Evolutionary conservation across 30 jellyfish, hydroid and myxozoan genomes (phyloP).

Genomic region (Chironex yamaguchii): DNA sequence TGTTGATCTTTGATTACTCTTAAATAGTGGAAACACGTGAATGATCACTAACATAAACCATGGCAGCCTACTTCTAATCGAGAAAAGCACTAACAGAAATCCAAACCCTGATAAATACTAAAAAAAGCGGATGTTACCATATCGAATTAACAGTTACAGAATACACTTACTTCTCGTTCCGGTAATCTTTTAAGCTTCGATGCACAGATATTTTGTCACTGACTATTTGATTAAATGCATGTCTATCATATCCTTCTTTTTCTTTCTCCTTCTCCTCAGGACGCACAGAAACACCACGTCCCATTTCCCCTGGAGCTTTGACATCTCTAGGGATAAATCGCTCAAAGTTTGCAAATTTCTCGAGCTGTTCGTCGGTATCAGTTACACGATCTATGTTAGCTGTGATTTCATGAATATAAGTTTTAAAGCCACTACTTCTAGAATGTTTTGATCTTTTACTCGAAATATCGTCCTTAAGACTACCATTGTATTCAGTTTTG

Average conservation of each 20-base stretch:
- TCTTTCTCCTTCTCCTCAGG: constrained; percentile 91
- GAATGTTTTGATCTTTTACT: neutral
- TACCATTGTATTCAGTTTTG: constrained; percentile 1
- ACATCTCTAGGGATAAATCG: constrained; percentile 58
- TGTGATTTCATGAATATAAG: no score
- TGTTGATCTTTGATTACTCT: no score
- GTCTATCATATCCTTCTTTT: constrained; percentile 90
- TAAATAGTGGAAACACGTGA: no score
- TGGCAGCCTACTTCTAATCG: no score
- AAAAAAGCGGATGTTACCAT: neutral
- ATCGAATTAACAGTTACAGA: neutral
- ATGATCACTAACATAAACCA: no score
- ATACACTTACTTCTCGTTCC: constrained; percentile 80
- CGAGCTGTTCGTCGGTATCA: neutral
- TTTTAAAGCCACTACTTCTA: neutral
- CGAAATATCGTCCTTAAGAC: neutral
- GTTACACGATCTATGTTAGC: neutral
- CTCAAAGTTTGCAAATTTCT: constrained; percentile 75
- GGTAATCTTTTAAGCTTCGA: constrained; percentile 91
- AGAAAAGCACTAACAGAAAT: no score
- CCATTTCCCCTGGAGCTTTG: constrained; percentile 86
- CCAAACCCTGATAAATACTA: neutral
- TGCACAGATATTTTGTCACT: constrained; percentile 93
- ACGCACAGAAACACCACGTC: constrained; percentile 80
- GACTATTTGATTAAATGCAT: constrained; percentile 92